Percentiles rank a stretch among this genome's conserved stretches.
phyloP scores from a whole-genome alignment of 2,113 vertebrate genomes.

The Mungos mungo region DNA sequence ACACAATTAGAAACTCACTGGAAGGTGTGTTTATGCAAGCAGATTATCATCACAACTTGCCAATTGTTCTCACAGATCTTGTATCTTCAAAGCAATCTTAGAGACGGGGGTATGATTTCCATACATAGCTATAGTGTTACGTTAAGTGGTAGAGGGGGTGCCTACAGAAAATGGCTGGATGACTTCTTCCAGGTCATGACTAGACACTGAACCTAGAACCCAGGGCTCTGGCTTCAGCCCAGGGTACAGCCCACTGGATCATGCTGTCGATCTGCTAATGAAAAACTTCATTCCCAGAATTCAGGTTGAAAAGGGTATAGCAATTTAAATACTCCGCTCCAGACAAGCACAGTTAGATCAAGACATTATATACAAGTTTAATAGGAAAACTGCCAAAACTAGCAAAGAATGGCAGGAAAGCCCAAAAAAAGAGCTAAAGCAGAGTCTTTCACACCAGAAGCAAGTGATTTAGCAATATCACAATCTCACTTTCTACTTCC shows the following conservation, averaged over 20 bases:
- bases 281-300: background rate
- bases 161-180: fast-evolving
- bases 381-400: conserved; percentile 42
- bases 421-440: background rate
- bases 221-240: background rate
- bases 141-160: too few relatives aligned
- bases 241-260: background rate
- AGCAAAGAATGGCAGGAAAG: background rate
- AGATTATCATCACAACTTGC: background rate
- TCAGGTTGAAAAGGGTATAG: background rate
- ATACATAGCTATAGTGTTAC: fast-evolving
- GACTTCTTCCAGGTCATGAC: background rate
- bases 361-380: conserved; percentile 5
- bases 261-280: background rate
- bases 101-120: background rate
- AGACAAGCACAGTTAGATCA: background rate
- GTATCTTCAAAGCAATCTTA: background rate
- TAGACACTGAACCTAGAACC: background rate
- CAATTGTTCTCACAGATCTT: fast-evolving
- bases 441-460: background rate
- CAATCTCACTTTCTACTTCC: fast-evolving
- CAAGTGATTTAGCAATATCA: background rate
- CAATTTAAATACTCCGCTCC: conserved; percentile 3
- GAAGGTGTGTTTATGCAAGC: background rate
- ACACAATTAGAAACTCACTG: background rate